Percentiles rank a stretch among this genome's conserved stretches.
Evolutionary conservation across 2,113 vertebrate species (phyloP).

Genomic region (Balaenoptera acutorostrata): DNA sequence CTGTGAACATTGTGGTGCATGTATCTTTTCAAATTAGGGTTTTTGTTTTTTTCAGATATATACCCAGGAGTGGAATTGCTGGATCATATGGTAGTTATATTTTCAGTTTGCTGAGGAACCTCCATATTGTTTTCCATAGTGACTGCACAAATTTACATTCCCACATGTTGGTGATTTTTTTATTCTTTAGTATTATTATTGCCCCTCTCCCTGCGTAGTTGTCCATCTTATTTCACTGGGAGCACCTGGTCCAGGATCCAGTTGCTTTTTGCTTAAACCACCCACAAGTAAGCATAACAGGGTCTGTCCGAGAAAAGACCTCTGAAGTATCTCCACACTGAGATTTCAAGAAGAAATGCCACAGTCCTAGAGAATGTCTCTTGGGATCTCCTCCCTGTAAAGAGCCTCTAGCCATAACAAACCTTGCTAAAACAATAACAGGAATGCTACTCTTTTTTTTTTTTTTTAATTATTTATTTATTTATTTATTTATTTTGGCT

Average conservation of each 20-base stretch:
- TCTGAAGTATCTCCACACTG: neutral
- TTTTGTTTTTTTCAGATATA: neutral
- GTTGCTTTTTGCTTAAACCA: neutral
- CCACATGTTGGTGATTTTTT: neutral
- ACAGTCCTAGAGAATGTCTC: neutral
- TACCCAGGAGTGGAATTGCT: neutral
- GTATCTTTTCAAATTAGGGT: neutral
- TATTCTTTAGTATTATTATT: neutral
- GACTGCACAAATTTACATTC: neutral
- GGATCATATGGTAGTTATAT: neutral
- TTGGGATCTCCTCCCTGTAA: neutral
- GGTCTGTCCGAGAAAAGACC: neutral
- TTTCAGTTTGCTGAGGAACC: neutral
- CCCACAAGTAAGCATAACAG: neutral
- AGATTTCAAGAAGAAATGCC: neutral
- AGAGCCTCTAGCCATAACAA: neutral
- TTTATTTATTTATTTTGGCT: too few species aligned
- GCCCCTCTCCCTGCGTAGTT: neutral
- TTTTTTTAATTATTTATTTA: too few species aligned
- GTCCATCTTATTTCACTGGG: neutral
- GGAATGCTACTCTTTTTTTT: too few species aligned
- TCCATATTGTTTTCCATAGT: neutral
- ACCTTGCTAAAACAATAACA: neutral
- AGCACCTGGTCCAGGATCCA: neutral
- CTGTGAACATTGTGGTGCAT: neutral